Conservation (phyloP, 2,113 vertebrate genomes). For the Colistium nudipinnis region DNA sequence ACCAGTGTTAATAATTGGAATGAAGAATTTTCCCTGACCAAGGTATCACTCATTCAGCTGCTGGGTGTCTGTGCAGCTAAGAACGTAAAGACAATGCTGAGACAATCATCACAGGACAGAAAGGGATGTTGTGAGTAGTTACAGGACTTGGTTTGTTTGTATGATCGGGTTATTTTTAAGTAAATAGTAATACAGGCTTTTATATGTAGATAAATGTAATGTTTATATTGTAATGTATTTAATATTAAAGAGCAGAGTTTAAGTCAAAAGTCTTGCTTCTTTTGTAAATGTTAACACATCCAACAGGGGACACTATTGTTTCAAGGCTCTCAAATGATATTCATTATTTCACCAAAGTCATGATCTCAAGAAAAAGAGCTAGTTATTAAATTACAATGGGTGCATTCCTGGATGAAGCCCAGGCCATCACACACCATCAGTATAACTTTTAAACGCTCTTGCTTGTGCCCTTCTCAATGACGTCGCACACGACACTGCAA, state of each 20-base stretch:
- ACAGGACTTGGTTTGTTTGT: conserved; percentile 23
- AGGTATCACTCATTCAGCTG: background rate
- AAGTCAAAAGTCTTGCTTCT: background rate
- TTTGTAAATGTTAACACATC: background rate
- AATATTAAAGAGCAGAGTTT: conserved; percentile 54
- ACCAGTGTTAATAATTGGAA: conserved; percentile 3
- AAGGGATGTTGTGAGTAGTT: conserved; percentile 5
- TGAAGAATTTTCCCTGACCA: background rate
- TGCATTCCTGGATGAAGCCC: no score
- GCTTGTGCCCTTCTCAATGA: background rate
- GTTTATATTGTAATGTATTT: conserved; percentile 68
- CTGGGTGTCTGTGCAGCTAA: background rate
- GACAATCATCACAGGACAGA: conserved; percentile 60
- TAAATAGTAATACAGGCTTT: conserved; percentile 59
- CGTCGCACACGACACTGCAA: background rate
- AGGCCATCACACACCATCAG: no score
- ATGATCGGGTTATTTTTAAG: conserved; percentile 29
- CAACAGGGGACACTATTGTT: conserved; percentile 43
- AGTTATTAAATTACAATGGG: no score
- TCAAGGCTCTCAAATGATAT: background rate
- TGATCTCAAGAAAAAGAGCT: no score
- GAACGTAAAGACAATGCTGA: conserved; percentile 32
- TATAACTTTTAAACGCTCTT: no score
- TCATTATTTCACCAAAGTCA: no score
- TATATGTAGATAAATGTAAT: conserved; percentile 62